phyloP scores from a whole-genome alignment of 2,797 vertebrate species.

The Cirrhinus molitorella region DNA sequence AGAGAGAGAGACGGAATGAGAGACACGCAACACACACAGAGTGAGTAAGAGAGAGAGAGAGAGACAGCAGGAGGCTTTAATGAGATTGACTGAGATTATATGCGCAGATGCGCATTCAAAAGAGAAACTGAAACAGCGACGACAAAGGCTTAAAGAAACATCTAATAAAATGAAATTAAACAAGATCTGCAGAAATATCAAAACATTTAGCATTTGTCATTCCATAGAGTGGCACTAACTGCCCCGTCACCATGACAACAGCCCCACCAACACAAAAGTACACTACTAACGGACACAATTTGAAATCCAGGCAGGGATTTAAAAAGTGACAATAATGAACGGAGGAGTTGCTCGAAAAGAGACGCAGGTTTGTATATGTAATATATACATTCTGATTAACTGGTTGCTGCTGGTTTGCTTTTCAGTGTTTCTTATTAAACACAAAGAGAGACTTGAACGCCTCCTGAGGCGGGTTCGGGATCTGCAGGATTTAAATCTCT shows the following conservation, averaged over 20 bases:
- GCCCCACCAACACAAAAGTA: neutral
- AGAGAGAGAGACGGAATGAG: neutral
- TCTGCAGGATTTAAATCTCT: neutral
- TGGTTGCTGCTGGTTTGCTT: neutral
- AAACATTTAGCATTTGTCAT: neutral
- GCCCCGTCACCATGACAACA: constrained; percentile 21
- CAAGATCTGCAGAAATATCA: no score
- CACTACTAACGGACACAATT: neutral
- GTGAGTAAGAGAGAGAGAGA: constrained; percentile 73
- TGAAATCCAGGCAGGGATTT: neutral
- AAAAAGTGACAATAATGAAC: no score
- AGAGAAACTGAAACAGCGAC: constrained; percentile 11
- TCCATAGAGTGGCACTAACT: no score
- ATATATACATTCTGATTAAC: neutral
- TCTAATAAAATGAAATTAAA: no score
- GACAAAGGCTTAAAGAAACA: neutral
- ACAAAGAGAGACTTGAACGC: neutral
- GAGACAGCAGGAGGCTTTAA: constrained; percentile 73
- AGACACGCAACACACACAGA: neutral
- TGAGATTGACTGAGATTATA: constrained; percentile 26
- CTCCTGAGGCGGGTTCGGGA: neutral
- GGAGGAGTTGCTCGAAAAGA: neutral
- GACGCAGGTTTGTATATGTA: neutral
- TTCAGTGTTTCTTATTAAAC: neutral
- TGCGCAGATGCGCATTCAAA: neutral